These are phyloP conservation scores for Parus major DNA, from an alignment of 2,113 vertebrate species.

Conservation along the genomic window DNA sequence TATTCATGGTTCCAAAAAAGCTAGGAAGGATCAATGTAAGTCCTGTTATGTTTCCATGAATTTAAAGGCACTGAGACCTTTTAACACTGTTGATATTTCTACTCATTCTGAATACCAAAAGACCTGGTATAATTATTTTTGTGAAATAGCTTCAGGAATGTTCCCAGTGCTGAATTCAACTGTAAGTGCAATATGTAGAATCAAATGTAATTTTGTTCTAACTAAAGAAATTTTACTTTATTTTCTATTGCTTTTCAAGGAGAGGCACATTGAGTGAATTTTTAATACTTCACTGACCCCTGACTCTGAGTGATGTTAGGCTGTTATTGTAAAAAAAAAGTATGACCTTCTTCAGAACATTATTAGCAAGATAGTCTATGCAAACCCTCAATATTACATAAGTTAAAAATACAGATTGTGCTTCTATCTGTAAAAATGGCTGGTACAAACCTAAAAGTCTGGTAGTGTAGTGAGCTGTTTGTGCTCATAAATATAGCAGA, in stretches of 20 bases:
- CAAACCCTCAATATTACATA: background rate
- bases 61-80: background rate
- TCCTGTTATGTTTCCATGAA: background rate
- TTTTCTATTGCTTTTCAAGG: conserved; percentile 4
- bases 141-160: conserved; percentile 25
- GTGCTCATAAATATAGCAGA: background rate
- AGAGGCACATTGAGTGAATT: background rate
- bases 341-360: background rate
- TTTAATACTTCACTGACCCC: background rate
- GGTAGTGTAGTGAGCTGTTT: background rate
- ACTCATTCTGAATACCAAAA: conserved; percentile 7
- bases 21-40: background rate
- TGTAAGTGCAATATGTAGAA: conserved; percentile 1
- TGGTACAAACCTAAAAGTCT: background rate
- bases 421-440: background rate
- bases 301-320: background rate
- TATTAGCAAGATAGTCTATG: background rate
- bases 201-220: conserved; percentile 26
- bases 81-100: background rate
- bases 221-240: background rate
- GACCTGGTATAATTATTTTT: conserved; percentile 16
- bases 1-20: background rate
- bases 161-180: conserved; percentile 22
- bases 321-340: background rate
- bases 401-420: background rate